These are phyloP conservation scores for Lampris incognitus DNA, from an alignment of 2,113 vertebrate genomes.

Conservation along the genomic window DNA sequence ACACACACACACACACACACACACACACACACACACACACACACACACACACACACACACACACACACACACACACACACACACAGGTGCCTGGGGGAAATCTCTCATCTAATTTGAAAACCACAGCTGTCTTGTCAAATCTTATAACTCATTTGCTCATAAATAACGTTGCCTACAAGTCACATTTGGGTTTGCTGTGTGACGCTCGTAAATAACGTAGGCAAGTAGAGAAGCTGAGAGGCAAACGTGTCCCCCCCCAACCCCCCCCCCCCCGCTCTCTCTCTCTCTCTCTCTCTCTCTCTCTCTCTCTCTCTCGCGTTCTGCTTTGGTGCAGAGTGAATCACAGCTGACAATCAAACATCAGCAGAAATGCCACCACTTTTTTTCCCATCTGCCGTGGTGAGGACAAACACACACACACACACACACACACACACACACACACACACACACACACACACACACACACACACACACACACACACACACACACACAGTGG, in stretches of 20 bases:
- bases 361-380: slow-evolving; percentile 43
- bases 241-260: slow-evolving; percentile 10
- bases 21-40: slow-evolving; percentile 7
- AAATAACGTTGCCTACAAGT: slow-evolving; percentile 33
- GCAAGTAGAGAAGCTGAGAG: slow-evolving; percentile 29
- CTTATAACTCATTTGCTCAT: slow-evolving; percentile 33
- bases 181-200: slow-evolving; percentile 3
- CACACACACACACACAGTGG: not conserved
- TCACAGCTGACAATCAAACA: slow-evolving; percentile 46
- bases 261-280: too few relatives aligned
- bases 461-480: not conserved
- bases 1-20: not conserved
- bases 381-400: not conserved
- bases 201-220: slow-evolving; percentile 6
- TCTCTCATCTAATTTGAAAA: slow-evolving; percentile 24
- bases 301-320: slow-evolving; percentile 5
- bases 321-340: slow-evolving; percentile 22
- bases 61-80: slow-evolving; percentile 5
- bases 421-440: not conserved
- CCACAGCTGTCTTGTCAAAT: slow-evolving; percentile 13
- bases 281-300: not conserved
- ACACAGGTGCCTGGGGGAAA: slow-evolving; percentile 9
- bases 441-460: not conserved
- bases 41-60: not conserved
- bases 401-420: slow-evolving; percentile 17